Evolutionary conservation across 1,140 invertebrate genomes (phyloP), one percentile per base, ranked within the genome.

Genomic region (Cephus cinctus): DNA sequence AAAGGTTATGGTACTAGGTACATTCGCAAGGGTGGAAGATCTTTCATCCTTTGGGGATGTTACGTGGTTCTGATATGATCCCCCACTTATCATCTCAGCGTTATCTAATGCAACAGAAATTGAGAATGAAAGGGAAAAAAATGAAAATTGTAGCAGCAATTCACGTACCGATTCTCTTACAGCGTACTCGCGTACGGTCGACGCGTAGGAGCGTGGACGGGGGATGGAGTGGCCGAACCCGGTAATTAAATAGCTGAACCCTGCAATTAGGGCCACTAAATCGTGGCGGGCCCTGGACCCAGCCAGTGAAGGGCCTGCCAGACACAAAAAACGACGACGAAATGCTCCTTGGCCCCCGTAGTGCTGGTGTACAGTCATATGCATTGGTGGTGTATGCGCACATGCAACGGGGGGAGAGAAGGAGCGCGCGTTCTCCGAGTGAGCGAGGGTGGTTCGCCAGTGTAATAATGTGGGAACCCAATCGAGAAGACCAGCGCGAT

Each of bases 191-290:
- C n/a, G n/a, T n/a, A n/a, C n/a, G n/a, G n/a, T n/a, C n/a, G n/a
- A n/a, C n/a, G n/a, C n/a, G n/a, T n/a, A n/a, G n/a, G n/a, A 12
- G 34, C 8, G 34, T 11, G 27, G 9, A 36, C 41, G 41, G 30
- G 27, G 23, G 32, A 32, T 39, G 38, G 47, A 49, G 52, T 57
- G 12, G 57, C 61, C 63, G 59, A 76, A 77, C 71, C 75, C 71
- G 70, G 75, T 77, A 77, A 77, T 77, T 77, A 77, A 77, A 76
- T 77, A 77, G 71, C 75, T 65, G 63, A 76, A 77, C 73, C 73
- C 72, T 75, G 72, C 71, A 77, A 77, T 77, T 77, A 77, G 71
- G 73, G 70, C 72, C 72, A 76, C 75, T 77, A 77, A 77, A 77
- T 77, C 73, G 75, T 75, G 69, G 65, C 72, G 66, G 67, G 64